phyloP scores from a whole-genome alignment of 2,888 invertebrate genomes.

The Drymonia ruficornis region DNA sequence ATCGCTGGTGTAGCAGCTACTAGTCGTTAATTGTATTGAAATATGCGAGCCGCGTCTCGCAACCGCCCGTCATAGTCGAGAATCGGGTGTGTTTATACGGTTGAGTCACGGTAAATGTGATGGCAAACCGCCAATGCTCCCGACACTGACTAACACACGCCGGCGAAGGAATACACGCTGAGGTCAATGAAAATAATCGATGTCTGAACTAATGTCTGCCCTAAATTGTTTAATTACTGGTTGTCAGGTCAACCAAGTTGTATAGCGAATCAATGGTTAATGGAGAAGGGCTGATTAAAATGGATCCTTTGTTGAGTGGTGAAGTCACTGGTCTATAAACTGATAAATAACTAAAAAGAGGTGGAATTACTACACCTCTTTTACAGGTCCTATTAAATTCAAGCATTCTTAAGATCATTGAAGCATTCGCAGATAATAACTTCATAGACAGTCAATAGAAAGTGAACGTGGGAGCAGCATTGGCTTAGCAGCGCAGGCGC shows the following conservation, averaged over 20 bases:
- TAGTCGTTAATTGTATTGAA: slow-evolving; percentile 71
- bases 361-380: no score
- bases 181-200: slow-evolving; percentile 55
- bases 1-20: slow-evolving; percentile 51
- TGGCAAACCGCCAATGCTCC: slow-evolving; percentile 70
- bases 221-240: slow-evolving; percentile 31
- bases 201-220: slow-evolving; percentile 33
- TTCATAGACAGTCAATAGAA: slow-evolving; percentile 60
- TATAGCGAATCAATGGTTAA: not conserved
- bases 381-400: no score
- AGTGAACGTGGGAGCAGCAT: slow-evolving; percentile 68
- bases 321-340: no score
- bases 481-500: slow-evolving; percentile 38
- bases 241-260: not conserved
- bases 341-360: no score
- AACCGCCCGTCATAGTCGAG: slow-evolving; percentile 46
- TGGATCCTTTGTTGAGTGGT: not conserved
- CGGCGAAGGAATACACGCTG: slow-evolving; percentile 26
- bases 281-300: not conserved
- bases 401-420: not conserved
- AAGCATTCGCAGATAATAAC: slow-evolving; percentile 30
- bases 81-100: slow-evolving; percentile 53
- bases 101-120: slow-evolving; percentile 60
- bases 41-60: slow-evolving; percentile 58
- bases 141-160: slow-evolving; percentile 41